Base-by-base conservation (phyloP, 2,888 invertebrate species). In the Aethes cnicana region DNA sequence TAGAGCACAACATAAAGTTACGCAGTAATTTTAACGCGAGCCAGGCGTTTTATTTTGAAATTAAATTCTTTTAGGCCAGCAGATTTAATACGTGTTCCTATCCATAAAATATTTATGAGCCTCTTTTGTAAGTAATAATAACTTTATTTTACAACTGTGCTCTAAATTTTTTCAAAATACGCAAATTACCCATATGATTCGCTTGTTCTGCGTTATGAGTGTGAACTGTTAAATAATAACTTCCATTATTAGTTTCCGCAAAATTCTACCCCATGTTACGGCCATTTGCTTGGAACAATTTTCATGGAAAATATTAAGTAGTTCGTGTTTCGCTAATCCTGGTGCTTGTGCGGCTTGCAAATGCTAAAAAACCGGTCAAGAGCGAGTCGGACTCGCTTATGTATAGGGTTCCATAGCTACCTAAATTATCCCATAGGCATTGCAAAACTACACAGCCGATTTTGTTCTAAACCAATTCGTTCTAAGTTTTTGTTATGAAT, bases 1-100 rank as follows among this genome's bases (percentile, higher is more conserved):
- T 72, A 74, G 74, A 76, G 74, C 65, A 70, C 66, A 71, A 72
- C 76, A 74, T 81, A 81, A 81, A 83, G 74, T 69, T 70, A 72
- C 72, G 70, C 68, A 72, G 65, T 62, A 74, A 69, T 79, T 81
- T 81, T 80, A 74, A 80, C 69, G 64, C 62, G 66, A 76, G 65
- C 64, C 69, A 66, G 69, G 58, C 66, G 59, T 72, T 81, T 79
- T 72, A 76, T 77, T 70, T 61, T 55, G 63, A 69, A 78, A 81
- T 77, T 77, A 77, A 78, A 74, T 73, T 76, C 62, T 64, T 64
- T 66, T 68, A 62, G 69, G n/a, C 65, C 66, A 66, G 68, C 56
- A 65, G 68, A 77, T 77, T 79, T 62, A 64, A 62, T n/a, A 32
- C 32, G 32, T 20, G 4, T 18, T 28, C 26, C 14, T 20, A 32